Evolutionary conservation across 2,113 vertebrate species (phyloP).

Genomic region (Pogona vitticeps): DNA sequence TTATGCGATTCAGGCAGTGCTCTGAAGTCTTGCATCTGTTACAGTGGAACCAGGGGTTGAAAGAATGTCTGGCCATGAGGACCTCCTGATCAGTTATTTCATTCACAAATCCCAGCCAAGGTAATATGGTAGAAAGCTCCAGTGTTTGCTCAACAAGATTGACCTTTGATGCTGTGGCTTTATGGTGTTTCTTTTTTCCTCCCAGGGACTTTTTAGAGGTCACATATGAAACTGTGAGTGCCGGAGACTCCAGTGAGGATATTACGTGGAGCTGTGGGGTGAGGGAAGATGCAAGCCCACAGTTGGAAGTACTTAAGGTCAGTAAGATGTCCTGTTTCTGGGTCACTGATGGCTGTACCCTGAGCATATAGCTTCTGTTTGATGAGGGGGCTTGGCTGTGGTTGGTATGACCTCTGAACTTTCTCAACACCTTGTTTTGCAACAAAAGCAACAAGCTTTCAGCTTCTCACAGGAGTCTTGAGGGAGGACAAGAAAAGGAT

Average conservation of each 20-base stretch:
- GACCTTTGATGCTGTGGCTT: conserved; percentile 54
- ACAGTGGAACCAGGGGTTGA: not conserved
- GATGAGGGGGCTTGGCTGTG: conserved; percentile 43
- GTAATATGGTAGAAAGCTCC: conserved; percentile 31
- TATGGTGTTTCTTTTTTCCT: conserved; percentile 36
- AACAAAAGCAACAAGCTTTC: conserved; percentile 54
- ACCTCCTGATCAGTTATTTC: conserved; percentile 41
- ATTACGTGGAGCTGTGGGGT: not conserved
- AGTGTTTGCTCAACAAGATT: conserved; percentile 55
- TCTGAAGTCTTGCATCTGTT: conserved; percentile 21
- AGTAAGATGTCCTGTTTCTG: conserved; percentile 24
- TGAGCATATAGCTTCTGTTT: conserved; percentile 36
- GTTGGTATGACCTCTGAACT: conserved; percentile 43
- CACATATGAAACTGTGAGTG: conserved; percentile 26
- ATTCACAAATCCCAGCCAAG: conserved; percentile 36
- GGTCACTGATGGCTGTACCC: conserved; percentile 18
- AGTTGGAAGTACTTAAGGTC: conserved; percentile 9
- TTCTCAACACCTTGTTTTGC: conserved; percentile 53
- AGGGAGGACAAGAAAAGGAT: conserved; percentile 16
- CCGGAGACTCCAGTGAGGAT: conserved; percentile 41
- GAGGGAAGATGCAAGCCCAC: conserved; percentile 32
- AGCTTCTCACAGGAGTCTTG: conserved; percentile 32
- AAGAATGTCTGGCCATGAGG: not conserved
- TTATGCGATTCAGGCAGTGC: not conserved
- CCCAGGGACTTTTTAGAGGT: conserved; percentile 51